Percentiles rank a stretch among this genome's conserved stretches.
Conservation (phyloP, 2,888 invertebrate species). For the Apocheima hispidaria region DNA sequence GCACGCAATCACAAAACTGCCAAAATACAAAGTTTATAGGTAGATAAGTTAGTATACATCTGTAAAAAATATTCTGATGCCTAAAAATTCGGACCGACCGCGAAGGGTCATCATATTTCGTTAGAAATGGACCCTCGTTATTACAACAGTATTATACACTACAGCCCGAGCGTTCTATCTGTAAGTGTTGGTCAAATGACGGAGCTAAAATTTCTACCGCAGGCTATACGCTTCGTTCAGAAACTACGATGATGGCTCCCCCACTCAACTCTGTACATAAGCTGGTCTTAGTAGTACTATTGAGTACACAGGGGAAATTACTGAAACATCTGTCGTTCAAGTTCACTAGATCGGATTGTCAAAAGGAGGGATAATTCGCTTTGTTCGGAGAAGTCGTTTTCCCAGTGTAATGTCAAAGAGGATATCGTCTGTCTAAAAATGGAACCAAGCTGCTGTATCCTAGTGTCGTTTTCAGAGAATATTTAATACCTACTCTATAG, state of each 20-base stretch:
- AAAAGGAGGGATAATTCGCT: slow-evolving; percentile 35
- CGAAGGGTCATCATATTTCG: neutral
- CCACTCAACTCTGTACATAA: neutral
- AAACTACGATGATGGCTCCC: slow-evolving; percentile 2
- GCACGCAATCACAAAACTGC: too few species aligned
- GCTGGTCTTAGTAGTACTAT: neutral
- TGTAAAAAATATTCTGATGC: neutral
- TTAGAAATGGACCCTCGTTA: slow-evolving; percentile 32
- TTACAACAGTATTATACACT: slow-evolving; percentile 14
- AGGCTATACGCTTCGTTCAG: neutral
- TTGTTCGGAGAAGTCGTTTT: slow-evolving; percentile 35
- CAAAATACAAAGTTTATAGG: neutral
- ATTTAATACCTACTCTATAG: neutral
- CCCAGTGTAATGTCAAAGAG: slow-evolving; percentile 17
- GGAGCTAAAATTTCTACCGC: neutral
- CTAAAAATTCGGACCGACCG: neutral
- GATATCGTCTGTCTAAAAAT: slow-evolving; percentile 8
- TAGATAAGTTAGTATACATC: neutral
- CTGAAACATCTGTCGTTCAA: slow-evolving; percentile 35
- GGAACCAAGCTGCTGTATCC: neutral
- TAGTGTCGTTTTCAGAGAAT: neutral
- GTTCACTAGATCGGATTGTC: slow-evolving; percentile 41
- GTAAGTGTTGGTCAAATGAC: neutral
- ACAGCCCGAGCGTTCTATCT: neutral
- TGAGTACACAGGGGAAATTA: slow-evolving; percentile 50